These are phyloP conservation scores for Hydraecia micacea DNA, from an alignment of 2,888 invertebrate species.

Conservation along the genomic window DNA sequence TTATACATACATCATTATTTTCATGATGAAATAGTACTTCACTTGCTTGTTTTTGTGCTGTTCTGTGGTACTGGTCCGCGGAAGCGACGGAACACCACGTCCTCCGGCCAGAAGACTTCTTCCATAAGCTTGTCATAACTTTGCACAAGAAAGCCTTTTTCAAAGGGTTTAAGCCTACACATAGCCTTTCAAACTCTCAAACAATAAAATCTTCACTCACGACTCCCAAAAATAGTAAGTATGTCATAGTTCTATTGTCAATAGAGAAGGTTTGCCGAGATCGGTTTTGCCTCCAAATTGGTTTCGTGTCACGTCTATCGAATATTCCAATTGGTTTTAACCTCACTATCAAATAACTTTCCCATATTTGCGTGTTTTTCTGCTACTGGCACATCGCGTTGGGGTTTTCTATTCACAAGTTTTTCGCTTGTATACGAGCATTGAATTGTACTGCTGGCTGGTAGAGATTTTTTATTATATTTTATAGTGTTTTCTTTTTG, in stretches of 20 bases:
- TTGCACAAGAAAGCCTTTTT: background rate
- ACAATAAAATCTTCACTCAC: constrained; percentile 7
- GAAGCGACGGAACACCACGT: no score
- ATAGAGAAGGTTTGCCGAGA: constrained; percentile 69
- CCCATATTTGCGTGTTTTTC: constrained; percentile 72
- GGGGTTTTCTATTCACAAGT: constrained; percentile 62
- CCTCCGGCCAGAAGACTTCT: no score
- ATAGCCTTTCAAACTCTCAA: background rate
- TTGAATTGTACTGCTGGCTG: constrained; percentile 38
- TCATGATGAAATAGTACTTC: no score
- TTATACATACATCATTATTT: no score
- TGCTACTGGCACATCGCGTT: constrained; percentile 70
- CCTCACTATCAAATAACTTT: constrained; percentile 81
- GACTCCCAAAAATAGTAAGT: constrained; percentile 16
- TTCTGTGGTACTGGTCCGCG: no score
- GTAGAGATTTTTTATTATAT: constrained; percentile 39
- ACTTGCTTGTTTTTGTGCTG: no score
- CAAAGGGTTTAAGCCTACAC: background rate
- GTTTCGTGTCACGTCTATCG: constrained; percentile 81
- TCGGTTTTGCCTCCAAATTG: constrained; percentile 78
- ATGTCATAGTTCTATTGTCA: constrained; percentile 58
- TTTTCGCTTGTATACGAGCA: constrained; percentile 37
- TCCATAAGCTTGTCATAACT: background rate
- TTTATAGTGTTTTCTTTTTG: constrained; percentile 1
- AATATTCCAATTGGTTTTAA: constrained; percentile 87